A percentile compares a stretch with the other conserved stretches of the same genome.
Evolutionary conservation across 2,888 invertebrate species (phyloP).

Genomic region (Sericinus montela): DNA sequence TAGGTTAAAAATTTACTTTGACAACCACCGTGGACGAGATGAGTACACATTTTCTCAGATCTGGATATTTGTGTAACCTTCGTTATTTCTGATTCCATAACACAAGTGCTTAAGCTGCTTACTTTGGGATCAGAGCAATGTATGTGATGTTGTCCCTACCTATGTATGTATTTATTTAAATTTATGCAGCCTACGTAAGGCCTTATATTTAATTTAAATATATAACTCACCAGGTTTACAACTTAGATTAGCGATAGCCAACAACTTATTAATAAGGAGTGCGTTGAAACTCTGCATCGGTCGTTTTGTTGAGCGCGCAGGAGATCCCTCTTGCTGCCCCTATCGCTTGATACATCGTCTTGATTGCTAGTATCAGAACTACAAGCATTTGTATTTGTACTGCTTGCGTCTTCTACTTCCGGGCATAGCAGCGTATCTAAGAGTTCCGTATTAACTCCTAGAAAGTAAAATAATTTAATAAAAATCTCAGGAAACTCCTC

Average conservation of each 20-base stretch:
- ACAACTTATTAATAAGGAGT: constrained; percentile 88
- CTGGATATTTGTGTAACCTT: too few species aligned
- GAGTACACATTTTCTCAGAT: too few species aligned
- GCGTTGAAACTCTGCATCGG: constrained; percentile 86
- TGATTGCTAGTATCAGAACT: constrained; percentile 19
- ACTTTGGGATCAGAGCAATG: too few species aligned
- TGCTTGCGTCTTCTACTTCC: constrained; percentile 47
- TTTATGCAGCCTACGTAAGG: too few species aligned
- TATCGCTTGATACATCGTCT: constrained; percentile 29
- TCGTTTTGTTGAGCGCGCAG: constrained; percentile 39
- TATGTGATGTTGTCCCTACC: too few species aligned
- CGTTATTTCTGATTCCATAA: too few species aligned
- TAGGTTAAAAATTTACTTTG: too few species aligned
- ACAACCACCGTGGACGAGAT: too few species aligned
- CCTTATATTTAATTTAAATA: too few species aligned
- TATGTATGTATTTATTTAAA: too few species aligned
- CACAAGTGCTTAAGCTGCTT: too few species aligned
- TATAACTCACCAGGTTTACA: constrained; percentile 91
- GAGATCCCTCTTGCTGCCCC: constrained; percentile 34
- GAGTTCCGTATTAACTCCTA: constrained; percentile 91
- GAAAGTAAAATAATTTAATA: constrained; percentile 31
- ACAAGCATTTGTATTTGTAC: constrained; percentile 19
- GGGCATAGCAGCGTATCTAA: constrained; percentile 88
- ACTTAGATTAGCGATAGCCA: constrained; percentile 89
- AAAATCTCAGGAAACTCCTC: constrained; percentile 2